Evolutionary conservation across 1,140 invertebrate genomes (phyloP), one percentile per base, ranked within the genome.

Genomic region (Neuroterus valhalla): DNA sequence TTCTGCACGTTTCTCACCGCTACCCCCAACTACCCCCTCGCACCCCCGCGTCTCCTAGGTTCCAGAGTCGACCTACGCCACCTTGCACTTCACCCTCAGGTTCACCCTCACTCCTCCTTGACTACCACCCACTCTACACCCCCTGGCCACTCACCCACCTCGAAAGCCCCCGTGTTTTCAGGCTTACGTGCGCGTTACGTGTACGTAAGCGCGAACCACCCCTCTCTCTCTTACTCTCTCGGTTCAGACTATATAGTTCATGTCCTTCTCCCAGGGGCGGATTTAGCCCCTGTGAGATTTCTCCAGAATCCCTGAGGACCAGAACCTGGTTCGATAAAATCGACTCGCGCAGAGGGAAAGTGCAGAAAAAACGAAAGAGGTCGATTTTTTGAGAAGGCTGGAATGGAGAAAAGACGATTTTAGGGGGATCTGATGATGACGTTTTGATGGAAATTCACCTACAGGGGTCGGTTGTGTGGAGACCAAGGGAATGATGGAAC

Each of bases 151-250:
- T 73, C 68, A 48, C 19, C 71, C 69, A 76, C 80, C 80, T 78
- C 78, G 75, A 76, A 77, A 79, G 77, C 78, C 77, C 43, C 42
- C 80, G 76, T 74, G 81, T 81, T 79, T 79, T 80, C 82, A 77
- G 78, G 79, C 79, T 82, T 84, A 82, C 74, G 80, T 81, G 74
- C 78, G 73, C 75, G 78, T 77, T 79, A 79, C 70, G 75, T 71
- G 66, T 52, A 80, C 80, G 72, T 74, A 66, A 73, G 42, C 52
- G 67, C 66, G 52, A 68, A 45, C 52, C 73, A 31, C 74, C 76
- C 55, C 66, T 75, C 52, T 50, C 26, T 45, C 19, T 66, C 50
- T n/a, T n/a, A n/a, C n/a, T 71, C 43, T 50, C 21, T 17, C 45
- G 19, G 21, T 62, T 45, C 68, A 55, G n/a, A 45, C 48, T 71